A percentile compares a stretch with the other conserved stretches of the same genome.
phyloP scores from a whole-genome alignment of 2,797 vertebrate genomes.

The Echiichthys vipera region DNA sequence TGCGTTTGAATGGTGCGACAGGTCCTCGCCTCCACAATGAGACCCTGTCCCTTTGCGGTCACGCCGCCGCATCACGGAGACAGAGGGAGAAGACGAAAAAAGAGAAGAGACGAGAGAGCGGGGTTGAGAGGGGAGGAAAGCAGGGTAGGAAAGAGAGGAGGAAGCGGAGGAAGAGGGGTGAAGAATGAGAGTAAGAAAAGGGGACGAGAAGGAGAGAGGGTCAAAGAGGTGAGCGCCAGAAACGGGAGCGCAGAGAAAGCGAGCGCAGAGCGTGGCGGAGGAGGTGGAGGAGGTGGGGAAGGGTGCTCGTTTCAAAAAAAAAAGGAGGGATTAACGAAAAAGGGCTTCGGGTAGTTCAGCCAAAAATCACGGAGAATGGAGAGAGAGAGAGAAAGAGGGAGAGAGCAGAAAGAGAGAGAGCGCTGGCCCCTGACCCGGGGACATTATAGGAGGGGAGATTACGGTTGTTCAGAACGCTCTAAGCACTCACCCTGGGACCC shows the following conservation, averaged over 20 bases:
- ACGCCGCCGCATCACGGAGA: conserved; percentile 73
- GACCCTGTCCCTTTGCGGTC: conserved; percentile 76
- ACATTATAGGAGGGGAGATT: conserved; percentile 87
- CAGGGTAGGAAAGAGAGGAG: conserved; percentile 8
- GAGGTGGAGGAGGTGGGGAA: conserved; percentile 63
- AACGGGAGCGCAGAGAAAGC: conserved; percentile 53
- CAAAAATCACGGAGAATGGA: conserved; percentile 72
- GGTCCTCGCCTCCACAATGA: conserved; percentile 75
- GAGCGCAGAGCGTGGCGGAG: conserved; percentile 71
- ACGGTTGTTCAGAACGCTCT: conserved; percentile 87
- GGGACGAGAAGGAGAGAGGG: neutral
- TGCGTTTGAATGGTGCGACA: conserved; percentile 70
- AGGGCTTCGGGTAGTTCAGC: conserved; percentile 72
- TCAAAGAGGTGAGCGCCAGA: conserved; percentile 29
- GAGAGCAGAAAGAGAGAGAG: conserved; percentile 49
- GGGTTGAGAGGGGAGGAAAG: conserved; percentile 4
- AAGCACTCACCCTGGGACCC: conserved; percentile 86
- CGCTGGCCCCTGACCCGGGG: conserved; percentile 85
- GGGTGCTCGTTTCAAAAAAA: conserved; percentile 51
- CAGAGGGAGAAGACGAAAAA: conserved; percentile 33
- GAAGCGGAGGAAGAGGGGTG: neutral
- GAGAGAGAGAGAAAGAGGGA: conserved; percentile 53
- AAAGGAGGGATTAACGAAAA: conserved; percentile 70
- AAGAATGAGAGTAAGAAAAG: no score
- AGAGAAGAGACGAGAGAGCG: conserved; percentile 15